Conservation (phyloP, 92 coral and sea anemone genomes). For the Scolanthus callimorphus region DNA sequence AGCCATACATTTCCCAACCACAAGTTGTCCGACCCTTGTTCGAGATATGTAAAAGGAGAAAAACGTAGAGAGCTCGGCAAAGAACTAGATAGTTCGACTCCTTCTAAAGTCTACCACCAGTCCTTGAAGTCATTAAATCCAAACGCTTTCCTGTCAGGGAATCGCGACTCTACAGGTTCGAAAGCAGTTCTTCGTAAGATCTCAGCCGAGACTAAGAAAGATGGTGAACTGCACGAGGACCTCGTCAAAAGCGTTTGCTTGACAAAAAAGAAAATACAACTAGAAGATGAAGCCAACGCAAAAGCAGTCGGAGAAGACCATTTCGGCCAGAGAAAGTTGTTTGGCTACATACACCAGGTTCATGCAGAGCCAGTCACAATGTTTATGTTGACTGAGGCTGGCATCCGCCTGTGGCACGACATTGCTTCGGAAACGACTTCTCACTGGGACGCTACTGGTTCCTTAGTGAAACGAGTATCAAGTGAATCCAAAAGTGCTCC, state of each 20-base stretch:
- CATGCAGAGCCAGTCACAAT: slow-evolving; percentile 8
- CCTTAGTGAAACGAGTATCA: slow-evolving; percentile 15
- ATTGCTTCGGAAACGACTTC: slow-evolving; percentile 11
- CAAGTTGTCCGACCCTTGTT: background rate
- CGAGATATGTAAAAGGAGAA: slow-evolving; percentile 9
- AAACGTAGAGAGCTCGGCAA: background rate
- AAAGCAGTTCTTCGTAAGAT: slow-evolving; percentile 10
- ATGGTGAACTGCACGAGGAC: slow-evolving; percentile 1
- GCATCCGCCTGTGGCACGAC: slow-evolving; percentile 29
- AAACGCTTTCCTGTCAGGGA: slow-evolving; percentile 18
- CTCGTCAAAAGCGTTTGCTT: slow-evolving; percentile 8
- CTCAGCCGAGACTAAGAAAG: slow-evolving; percentile 4
- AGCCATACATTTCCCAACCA: too few relatives aligned
- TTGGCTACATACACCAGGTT: slow-evolving; percentile 24
- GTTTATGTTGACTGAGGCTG: slow-evolving; percentile 40
- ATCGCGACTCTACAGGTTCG: slow-evolving; percentile 13
- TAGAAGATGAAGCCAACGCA: slow-evolving; percentile 3
- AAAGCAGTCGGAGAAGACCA: slow-evolving; percentile 10
- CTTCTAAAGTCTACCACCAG: slow-evolving; percentile 12
- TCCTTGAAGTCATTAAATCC: background rate
- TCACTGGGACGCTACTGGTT: slow-evolving; percentile 42
- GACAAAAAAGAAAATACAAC: slow-evolving; percentile 5
- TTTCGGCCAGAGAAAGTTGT: slow-evolving; percentile 10
- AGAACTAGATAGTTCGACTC: background rate
- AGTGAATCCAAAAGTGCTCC: background rate